A percentile compares a stretch with the other conserved stretches of the same genome.
phyloP scores from a whole-genome alignment of 2,113 vertebrate genomes.

The Thryonomys swinderianus region DNA sequence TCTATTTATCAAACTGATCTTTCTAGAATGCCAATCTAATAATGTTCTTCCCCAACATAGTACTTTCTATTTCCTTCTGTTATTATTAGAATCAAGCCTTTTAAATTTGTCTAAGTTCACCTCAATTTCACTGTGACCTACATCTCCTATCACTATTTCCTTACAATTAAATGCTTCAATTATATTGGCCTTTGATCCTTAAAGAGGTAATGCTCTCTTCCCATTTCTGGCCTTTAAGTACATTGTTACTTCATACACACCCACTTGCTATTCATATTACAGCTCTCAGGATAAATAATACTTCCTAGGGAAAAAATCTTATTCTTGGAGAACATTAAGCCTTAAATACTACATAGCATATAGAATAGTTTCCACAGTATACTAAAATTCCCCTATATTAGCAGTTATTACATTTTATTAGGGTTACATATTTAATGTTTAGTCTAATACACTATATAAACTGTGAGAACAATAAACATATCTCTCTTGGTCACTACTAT shows the following conservation, averaged over 20 bases:
- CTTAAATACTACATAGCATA: neutral
- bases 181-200: neutral
- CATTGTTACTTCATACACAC: neutral
- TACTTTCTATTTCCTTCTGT: neutral
- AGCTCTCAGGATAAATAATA: conserved; percentile 26
- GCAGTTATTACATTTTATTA: conserved; percentile 12
- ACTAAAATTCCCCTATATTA: neutral
- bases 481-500: neutral
- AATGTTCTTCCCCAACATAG: neutral
- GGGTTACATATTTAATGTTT: neutral
- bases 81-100: neutral
- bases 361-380: neutral
- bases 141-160: neutral
- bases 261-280: neutral
- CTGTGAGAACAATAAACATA: neutral
- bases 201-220: neutral
- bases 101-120: neutral
- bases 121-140: neutral
- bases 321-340: neutral
- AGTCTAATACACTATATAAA: neutral
- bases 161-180: conserved; percentile 14
- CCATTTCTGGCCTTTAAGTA: neutral
- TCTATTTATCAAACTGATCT: neutral
- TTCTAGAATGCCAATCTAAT: neutral
- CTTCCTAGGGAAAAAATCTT: neutral